Base-by-base conservation (phyloP, 2,888 invertebrate species). In the Amphiduros pacificus region DNA sequence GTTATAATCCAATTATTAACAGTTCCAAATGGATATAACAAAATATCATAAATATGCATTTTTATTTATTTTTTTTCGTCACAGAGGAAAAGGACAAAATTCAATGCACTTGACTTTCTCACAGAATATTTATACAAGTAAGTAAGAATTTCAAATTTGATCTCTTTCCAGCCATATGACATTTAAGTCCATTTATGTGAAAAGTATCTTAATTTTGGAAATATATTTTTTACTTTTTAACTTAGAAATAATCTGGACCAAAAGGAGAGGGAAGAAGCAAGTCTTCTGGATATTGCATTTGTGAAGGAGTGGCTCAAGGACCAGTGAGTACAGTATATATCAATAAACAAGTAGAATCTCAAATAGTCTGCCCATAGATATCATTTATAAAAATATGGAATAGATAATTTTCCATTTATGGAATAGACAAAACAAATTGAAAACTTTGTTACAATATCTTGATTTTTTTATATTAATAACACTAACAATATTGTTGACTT, bases 41-140 rank as follows among this genome's bases (percentile, higher is more conserved):
- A n/a, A n/a, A n/a, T n/a, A n/a, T n/a, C n/a, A n/a, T n/a, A 14
- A n/a, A n/a, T 48, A 22, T 48, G 17, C 49, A 48, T 22, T n/a
- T 9, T 51, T n/a, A 51, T 11, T 4, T 31, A 24, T 36, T 28
- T 54, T 14, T 40, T 2, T 62, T 55, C n/a, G n/a, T n/a, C n/a
- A 24, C 74, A 81, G 81, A 75, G 82, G 67, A 80, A 79, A 70
- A 74, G 78, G 69, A 81, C 82, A 54, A 81, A 78, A 60, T 82
- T 82, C 68, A 79, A 81, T 72, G 81, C 81, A 1, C 65, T 77
- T 51, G 82, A 82, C 63, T 82, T 75, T 61, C 66, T 82, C 20
- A 79, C 82, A 58, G 77, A 77, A 66, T 75, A 77, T 69, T 66
- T 82, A 52, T 82, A 81, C 67, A 77, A 68, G 80, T 81, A 74